Percentiles rank a stretch among this genome's conserved stretches.
phyloP scores from a whole-genome alignment of 2,888 invertebrate genomes.

The Chrysotoxum bicinctum region DNA sequence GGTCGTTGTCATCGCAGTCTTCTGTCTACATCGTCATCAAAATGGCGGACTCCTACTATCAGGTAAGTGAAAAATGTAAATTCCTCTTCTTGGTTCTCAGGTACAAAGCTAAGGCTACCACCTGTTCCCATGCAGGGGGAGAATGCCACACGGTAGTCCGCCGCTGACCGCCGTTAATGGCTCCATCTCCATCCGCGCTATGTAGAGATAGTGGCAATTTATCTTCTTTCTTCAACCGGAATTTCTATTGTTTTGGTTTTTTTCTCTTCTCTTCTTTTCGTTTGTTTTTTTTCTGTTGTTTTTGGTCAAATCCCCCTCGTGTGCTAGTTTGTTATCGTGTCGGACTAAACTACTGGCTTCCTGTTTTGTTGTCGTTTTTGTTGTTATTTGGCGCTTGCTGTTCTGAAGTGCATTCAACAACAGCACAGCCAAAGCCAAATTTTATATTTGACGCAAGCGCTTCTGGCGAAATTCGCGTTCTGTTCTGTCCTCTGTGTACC shows the following conservation, averaged over 20 bases:
- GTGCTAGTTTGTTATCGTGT: not conserved
- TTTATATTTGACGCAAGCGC: constrained; percentile 65
- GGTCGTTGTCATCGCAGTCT: constrained; percentile 6
- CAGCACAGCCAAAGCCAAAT: constrained; percentile 2
- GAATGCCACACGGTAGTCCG: constrained; percentile 46
- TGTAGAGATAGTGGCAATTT: constrained; percentile 5
- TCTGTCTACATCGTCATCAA: constrained; percentile 73
- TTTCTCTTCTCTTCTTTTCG: not conserved
- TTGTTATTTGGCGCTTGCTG: constrained; percentile 15
- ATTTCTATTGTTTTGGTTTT: constrained; percentile 66
- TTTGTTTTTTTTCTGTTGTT: not conserved
- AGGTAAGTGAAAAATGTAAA: constrained; percentile 77
- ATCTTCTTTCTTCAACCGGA: constrained; percentile 29
- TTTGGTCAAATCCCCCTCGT: not conserved
- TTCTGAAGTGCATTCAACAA: constrained; percentile 24
- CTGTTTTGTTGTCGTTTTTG: constrained; percentile 41
- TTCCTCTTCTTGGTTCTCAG: constrained; percentile 31
- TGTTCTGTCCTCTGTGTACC: not conserved
- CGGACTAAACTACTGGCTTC: constrained; percentile 45
- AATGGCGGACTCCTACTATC: constrained; percentile 82
- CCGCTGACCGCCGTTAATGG: constrained; percentile 10
- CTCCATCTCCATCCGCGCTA: constrained; percentile 26
- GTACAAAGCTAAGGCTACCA: constrained; percentile 23
- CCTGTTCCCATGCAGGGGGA: constrained; percentile 47
- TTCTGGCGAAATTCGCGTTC: constrained; percentile 16